These are phyloP conservation scores for Agrilus mali DNA, from an alignment of 2,888 invertebrate species.

Conservation along the genomic window DNA sequence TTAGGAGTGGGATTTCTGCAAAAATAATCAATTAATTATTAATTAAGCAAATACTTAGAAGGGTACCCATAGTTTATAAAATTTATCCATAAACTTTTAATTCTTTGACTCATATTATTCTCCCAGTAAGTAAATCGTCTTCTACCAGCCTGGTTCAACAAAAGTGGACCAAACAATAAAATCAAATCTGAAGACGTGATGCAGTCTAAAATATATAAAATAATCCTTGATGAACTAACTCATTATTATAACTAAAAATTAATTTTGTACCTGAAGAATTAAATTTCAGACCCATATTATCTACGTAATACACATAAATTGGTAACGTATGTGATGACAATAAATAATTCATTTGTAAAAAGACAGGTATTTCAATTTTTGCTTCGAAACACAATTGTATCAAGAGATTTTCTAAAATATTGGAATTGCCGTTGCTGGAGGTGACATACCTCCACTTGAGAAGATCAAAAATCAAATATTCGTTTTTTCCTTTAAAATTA, in stretches of 20 bases:
- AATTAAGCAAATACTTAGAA: slow-evolving; percentile 26
- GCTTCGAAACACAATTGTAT: slow-evolving; percentile 46
- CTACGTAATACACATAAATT: slow-evolving; percentile 44
- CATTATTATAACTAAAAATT: neutral
- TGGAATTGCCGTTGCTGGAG: slow-evolving; percentile 29
- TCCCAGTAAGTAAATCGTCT: slow-evolving; percentile 47
- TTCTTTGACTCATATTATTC: slow-evolving; percentile 39
- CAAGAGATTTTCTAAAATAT: slow-evolving; percentile 35
- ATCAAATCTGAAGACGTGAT: slow-evolving; percentile 55
- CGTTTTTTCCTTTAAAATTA: slow-evolving; percentile 23
- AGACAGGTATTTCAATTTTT: slow-evolving; percentile 42
- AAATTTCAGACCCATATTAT: slow-evolving; percentile 36
- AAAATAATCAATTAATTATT: too few species aligned
- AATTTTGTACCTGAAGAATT: slow-evolving; percentile 39
- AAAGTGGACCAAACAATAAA: slow-evolving; percentile 50
- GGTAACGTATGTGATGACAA: slow-evolving; percentile 28
- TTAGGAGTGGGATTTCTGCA: slow-evolving; percentile 45
- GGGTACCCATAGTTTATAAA: slow-evolving; percentile 35
- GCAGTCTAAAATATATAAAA: slow-evolving; percentile 37
- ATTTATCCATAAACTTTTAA: slow-evolving; percentile 39
- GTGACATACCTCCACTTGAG: slow-evolving; percentile 46
- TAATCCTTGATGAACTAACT: neutral
- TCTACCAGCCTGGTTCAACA: slow-evolving; percentile 53
- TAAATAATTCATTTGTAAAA: slow-evolving; percentile 34
- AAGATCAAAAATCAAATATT: slow-evolving; percentile 30